Base-by-base conservation (phyloP, 2,113 vertebrate genomes). In the Fulica atra region DNA sequence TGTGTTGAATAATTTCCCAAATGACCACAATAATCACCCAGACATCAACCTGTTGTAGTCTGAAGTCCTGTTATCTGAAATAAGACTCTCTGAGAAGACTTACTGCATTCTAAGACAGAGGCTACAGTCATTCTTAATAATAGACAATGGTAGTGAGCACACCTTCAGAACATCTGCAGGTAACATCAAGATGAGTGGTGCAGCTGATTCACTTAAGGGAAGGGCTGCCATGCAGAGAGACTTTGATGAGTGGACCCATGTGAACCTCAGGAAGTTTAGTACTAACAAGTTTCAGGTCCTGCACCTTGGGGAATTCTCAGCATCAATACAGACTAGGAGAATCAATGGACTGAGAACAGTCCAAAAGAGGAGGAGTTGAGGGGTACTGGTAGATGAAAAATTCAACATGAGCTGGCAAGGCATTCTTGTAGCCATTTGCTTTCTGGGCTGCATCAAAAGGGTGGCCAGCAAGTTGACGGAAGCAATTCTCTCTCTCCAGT, bases 361-460 rank as follows among this genome's bases (percentile, higher is more conserved):
- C 16, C 23, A 40, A 7, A 0, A 0, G 17, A 83, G 20, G 31
- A 20, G 13, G 19, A 48, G 20, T 23, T 48, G 48, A n/a, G 48
- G 48, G 48, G 48, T 46, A 46, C 44, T 46, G 44, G 44, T 48
- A 10, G 48, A 23, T 48, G 48, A 48, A 48, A 23, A 48, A 48
- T 12, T 23, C 18, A 64, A 65, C 3, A 2, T 2, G 64, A 72
- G 4, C 13, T 8, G 2, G 17, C 35, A 76, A 15, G 10, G 20
- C 0, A 2, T 2, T 1, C 25, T 25, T 7, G 19, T 7, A 74
- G 26, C 4, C 23, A 60, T 17, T 6, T 1, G 1, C 2, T 11
- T 16, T 19, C 50, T 56, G 20, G 13, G 33, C 50, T 74, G 24
- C 24, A 79, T 9, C 5, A 73, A 64, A 73, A 65, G 15, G 6